phyloP scores from a whole-genome alignment of 2,113 vertebrate species.

The Capreolus pygargus region DNA sequence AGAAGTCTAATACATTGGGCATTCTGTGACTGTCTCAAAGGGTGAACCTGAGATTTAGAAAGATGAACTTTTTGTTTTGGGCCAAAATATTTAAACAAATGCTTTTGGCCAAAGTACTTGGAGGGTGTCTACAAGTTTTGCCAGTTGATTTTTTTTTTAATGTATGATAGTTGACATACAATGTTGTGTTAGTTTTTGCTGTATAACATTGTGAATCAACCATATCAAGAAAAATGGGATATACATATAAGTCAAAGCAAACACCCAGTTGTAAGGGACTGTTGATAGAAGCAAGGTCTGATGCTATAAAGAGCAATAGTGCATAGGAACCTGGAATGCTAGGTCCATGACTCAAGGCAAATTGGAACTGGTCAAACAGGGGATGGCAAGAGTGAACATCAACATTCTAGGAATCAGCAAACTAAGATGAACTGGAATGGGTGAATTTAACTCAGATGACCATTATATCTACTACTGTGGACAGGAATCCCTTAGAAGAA shows the following conservation, averaged over 20 bases:
- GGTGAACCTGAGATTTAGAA: not conserved
- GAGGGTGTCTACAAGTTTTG: not conserved
- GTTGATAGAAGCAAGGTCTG: not conserved
- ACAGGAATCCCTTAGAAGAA: not conserved
- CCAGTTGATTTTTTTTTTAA: not conserved
- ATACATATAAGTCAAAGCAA: not conserved
- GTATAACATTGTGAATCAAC: not conserved
- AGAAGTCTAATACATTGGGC: not conserved
- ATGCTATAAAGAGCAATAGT: not conserved
- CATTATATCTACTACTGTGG: not conserved
- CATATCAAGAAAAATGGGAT: not conserved
- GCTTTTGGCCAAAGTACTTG: not conserved
- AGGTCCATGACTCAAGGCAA: not conserved
- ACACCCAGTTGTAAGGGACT: not conserved
- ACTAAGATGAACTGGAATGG: not conserved
- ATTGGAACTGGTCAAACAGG: not conserved
- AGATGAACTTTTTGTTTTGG: not conserved
- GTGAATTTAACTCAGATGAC: not conserved
- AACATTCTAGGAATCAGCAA: too few relatives aligned
- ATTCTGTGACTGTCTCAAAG: not conserved
- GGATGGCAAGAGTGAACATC: not conserved
- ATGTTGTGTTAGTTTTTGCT: not conserved
- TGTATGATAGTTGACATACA: not conserved
- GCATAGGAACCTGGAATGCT: not conserved
- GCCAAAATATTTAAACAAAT: not conserved